These are phyloP conservation scores for Sinelater perroti DNA, from an alignment of 2,888 invertebrate genomes.

Conservation along the genomic window DNA sequence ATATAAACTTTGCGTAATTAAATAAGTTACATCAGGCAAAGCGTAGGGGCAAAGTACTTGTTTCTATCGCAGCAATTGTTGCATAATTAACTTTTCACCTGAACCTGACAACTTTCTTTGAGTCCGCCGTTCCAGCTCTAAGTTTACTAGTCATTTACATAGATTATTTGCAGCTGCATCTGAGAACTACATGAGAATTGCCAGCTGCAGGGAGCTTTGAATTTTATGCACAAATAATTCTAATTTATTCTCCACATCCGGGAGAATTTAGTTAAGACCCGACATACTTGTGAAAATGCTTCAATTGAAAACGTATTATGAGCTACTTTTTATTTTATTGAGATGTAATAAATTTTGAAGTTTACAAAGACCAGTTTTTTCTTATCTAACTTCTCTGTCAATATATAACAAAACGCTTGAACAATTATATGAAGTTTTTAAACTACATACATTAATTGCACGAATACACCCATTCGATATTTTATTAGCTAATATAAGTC, in stretches of 20 bases:
- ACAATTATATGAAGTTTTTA: no score
- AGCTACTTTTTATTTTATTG: no score
- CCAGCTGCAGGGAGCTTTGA: slow-evolving; percentile 7
- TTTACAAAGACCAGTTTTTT: no score
- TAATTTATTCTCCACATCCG: neutral
- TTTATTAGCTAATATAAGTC: neutral
- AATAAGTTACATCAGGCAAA: no score
- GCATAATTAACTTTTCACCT: slow-evolving; percentile 15
- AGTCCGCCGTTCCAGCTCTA: neutral
- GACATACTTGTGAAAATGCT: no score
- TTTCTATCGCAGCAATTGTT: neutral
- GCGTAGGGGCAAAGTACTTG: neutral
- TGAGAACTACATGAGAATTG: neutral
- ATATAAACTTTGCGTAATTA: no score
- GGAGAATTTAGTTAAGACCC: neutral
- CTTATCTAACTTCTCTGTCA: no score
- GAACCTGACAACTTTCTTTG: slow-evolving; percentile 3
- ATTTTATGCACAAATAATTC: slow-evolving; percentile 15
- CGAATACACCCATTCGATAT: neutral
- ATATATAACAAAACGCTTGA: no score
- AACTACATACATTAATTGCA: no score
- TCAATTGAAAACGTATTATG: no score
- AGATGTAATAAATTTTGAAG: no score
- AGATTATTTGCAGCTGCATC: slow-evolving; percentile 5
- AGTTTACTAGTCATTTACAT: slow-evolving; percentile 10